Base-by-base conservation (phyloP, 2,797 vertebrate species). In the Huso huso region DNA sequence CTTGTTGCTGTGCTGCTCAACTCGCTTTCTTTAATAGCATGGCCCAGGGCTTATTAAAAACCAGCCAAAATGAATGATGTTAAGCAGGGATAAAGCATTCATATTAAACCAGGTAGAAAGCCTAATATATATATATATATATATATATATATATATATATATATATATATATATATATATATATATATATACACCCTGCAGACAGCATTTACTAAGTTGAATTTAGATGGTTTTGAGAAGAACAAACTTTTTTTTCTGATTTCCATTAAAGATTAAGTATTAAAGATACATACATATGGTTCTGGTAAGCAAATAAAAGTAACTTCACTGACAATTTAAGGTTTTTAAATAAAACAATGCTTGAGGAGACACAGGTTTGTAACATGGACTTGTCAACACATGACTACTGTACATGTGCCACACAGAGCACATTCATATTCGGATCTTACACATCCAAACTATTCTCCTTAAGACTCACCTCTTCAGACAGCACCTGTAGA, bases 51-150 rank as follows among this genome's bases (percentile, higher is more conserved):
- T 48, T 68, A 67, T 67, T 64, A 66, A 68, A 68, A 71, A 73
- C 68, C 58, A 72, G 68, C 66, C 69, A 65, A 72, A 75, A 73
- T 72, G 69, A 74, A 78, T 75, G 69, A 72, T 64, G 69, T 73
- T 69, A 67, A 66, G 68, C 76, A 67, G 65, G 72, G 70, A 69
- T 69, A 13, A 69, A 66, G 71, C 71, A 71, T 77, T 74, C 23
- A 37, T 37, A 37, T 37, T 37, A 37, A 37, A 37, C 23, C 23
- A 3, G 2, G 23, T 37, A 37, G 2, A 37, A 37, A 37, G 23
- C 23, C 23, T 18, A 18, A 18, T 18, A 57, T 58, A 64, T 62
- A 69, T 68, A 49, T n/a, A n/a, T n/a, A n/a, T n/a, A n/a, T n/a
- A n/a, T n/a, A n/a, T n/a, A n/a, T n/a, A n/a, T n/a, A n/a, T 64